Base-by-base conservation (phyloP, 1,140 invertebrate genomes). In the Acromyrmex echinatior region DNA sequence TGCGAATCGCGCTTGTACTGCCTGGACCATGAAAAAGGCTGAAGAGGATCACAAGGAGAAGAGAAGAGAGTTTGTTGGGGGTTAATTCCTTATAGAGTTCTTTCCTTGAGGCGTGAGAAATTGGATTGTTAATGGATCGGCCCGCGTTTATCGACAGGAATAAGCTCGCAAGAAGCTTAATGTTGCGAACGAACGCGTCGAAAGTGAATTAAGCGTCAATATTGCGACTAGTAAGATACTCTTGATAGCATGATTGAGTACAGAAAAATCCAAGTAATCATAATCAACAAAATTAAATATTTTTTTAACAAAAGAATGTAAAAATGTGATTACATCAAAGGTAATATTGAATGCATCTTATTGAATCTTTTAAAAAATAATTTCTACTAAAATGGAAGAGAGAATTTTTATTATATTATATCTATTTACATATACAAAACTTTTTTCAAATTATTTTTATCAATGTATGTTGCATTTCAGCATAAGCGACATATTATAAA, bases 1-100 rank as follows among this genome's bases (percentile, higher is more conserved):
- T 92, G 88, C 86, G 88, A 92, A 91, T 90, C 86, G 90, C 79
- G 62, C 78, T 78, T 77, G 62, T 62, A 79, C 56, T 73, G 60
- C 53, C 80, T 77, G 35, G 39, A 77, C 63, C 60, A 28, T 28
- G 84, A 66, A 51, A 76, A 62, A 80, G 89, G 65, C 77, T 78
- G 77, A 82, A 62, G 25, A 84, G 56, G 14, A 25, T 66, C 39
- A 58, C 28, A 35, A 62, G 56, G 25, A 39, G 68, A 60, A 49
- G 68, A 74, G 39, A 74, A 73, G 70, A 82, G 35, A 74, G 70
- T 74, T 70, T 60, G 68, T 62, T 53, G 70, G 39, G 45, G 28
- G n/a, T 76, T 76, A 49, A 74, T 60, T 49, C 70, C 25, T 60
- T 62, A 60, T 39, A 45, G 68, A 60, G 21, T 74, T 62, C 58